Base-by-base conservation (phyloP, 2,113 vertebrate genomes). In the Cochlearius cochlearius region DNA sequence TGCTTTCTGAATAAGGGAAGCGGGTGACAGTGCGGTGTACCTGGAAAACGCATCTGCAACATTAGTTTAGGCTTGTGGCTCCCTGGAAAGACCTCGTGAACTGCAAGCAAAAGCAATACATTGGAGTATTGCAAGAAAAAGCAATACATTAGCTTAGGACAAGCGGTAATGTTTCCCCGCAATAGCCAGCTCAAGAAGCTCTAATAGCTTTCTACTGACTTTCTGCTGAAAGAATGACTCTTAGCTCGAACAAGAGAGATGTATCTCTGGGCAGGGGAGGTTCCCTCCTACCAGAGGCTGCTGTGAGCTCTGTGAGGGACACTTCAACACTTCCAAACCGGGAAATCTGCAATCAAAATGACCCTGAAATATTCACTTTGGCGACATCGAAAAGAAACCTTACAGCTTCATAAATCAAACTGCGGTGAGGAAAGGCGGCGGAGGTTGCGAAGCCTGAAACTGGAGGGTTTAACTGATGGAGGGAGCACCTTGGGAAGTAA, bases 141-240 rank as follows among this genome's bases (percentile, higher is more conserved):
- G 86, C 88, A 86, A 72, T 89, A 52, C 56, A 91, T 94, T 92
- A 84, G 47, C 66, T 91, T 18, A 2, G 17, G 64, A 64, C 60
- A 58, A 82, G 83, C 0, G 0, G 49, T 60, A 68, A 90, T 66
- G 58, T 79, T 93, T 83, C 17, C 16, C 73, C 0, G 4, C 80
- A 94, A 85, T 36, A 75, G 91, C 60, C 80, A 77, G 75, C 83
- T 93, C 79, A 73, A 74, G 73, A 3, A 0, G 50, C 80, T 94
- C 80, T 92, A 87, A 92, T 63, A 58, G 88, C 64, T 89, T 95
- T 74, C 83, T 62, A 39, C 74, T 38, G 87, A 66, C 71, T 93
- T 85, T 90, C 63, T 94, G 71, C 71, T 86, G 72, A 34, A 93
- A 86, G 87, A 96, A 79, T 89, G 49, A 49, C 78, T 81, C 69